Conservation (phyloP, 2,797 vertebrate species). For the Morelia viridis region DNA sequence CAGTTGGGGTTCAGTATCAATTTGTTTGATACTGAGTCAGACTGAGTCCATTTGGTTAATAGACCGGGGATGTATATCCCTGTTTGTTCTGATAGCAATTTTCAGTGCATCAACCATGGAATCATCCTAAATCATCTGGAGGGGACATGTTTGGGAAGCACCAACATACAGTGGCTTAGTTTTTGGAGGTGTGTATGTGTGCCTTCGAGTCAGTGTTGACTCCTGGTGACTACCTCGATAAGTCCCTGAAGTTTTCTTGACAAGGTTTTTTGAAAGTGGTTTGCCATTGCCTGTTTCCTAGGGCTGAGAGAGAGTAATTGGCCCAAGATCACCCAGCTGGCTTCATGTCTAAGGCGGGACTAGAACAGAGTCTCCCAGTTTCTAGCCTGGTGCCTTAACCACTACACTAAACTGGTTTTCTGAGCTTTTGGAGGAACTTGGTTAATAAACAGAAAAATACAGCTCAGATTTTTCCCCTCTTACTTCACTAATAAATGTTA, state of each 20-base stretch:
- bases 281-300: too few relatives aligned
- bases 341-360: background rate
- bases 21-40: background rate
- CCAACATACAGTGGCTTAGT: background rate
- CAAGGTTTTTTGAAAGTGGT: too few relatives aligned
- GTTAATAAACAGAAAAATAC: too few relatives aligned
- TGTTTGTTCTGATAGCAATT: background rate
- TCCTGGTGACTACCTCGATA: too few relatives aligned
- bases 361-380: background rate
- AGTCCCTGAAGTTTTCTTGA: too few relatives aligned
- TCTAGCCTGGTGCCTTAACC: background rate
- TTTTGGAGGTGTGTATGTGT: background rate
- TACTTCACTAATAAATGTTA: too few relatives aligned
- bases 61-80: background rate
- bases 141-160: background rate
- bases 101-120: background rate
- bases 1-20: background rate
- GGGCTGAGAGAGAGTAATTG: background rate
- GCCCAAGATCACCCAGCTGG: background rate
- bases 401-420: background rate
- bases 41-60: background rate
- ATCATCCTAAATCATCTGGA: background rate
- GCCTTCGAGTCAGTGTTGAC: too few relatives aligned
- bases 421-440: too few relatives aligned
- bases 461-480: too few relatives aligned